Evolutionary conservation across 2,888 invertebrate genomes (phyloP).

Genomic region (Xanthostigma xanthostigma): DNA sequence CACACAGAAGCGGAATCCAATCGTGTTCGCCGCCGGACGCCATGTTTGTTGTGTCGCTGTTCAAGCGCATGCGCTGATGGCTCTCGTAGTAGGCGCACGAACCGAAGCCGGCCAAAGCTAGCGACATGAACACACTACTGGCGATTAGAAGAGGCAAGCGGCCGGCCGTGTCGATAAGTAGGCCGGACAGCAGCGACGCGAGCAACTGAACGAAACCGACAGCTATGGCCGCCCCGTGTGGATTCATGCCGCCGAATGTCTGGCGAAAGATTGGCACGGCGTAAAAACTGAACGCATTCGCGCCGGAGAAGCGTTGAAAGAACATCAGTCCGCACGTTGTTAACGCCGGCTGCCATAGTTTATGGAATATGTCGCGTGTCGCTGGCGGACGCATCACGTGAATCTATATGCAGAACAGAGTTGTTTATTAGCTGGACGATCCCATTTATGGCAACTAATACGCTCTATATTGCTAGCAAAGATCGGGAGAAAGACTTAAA

Average conservation of each 20-base stretch:
- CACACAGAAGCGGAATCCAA: conserved; percentile 72
- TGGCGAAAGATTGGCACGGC: conserved; percentile 75
- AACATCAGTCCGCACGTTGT: conserved; percentile 80
- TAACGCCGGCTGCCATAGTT: conserved; percentile 53
- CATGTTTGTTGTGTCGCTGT: background rate
- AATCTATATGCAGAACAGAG: background rate
- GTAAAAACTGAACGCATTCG: conserved; percentile 73
- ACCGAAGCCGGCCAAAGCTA: conserved; percentile 74
- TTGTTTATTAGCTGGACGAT: too few species aligned
- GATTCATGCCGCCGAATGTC: conserved; percentile 68
- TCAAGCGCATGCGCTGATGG: conserved; percentile 24
- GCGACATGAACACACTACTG: conserved; percentile 70
- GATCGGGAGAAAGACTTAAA: too few species aligned
- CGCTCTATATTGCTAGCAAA: too few species aligned
- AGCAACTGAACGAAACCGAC: conserved; percentile 73
- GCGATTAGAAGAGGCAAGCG: conserved; percentile 69
- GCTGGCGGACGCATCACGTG: conserved; percentile 5
- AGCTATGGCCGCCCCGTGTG: conserved; percentile 71
- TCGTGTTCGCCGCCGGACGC: conserved; percentile 30
- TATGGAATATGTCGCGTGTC: conserved; percentile 17
- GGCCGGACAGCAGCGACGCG: conserved; percentile 67
- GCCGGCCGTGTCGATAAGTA: conserved; percentile 75
- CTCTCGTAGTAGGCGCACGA: conserved; percentile 68
- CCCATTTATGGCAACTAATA: too few species aligned
- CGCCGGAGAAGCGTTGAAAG: conserved; percentile 74